Evolutionary conservation across 2,888 invertebrate genomes (phyloP), one percentile per base, ranked within the genome.

Genomic region (Pogonocherus hispidulus): DNA sequence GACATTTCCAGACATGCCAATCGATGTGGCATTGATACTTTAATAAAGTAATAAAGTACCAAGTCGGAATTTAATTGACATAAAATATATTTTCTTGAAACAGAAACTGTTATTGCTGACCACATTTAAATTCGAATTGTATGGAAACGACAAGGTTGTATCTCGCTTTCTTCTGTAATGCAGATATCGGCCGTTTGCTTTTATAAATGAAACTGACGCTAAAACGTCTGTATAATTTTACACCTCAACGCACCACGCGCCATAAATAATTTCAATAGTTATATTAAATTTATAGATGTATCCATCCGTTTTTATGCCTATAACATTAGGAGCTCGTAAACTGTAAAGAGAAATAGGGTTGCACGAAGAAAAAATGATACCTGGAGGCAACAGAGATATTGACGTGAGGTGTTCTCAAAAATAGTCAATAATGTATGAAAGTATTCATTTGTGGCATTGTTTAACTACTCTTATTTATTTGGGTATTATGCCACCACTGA

Each of bases 31-130:
- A 70, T 70, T 70, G 70, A 67, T 51, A 41, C 57, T 70, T 66
- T 70, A 66, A 70, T 70, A 70, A 67, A 70, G 70, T 54, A 67
- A 70, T 70, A 67, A 70, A 70, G 63, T 70, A 70, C 47, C 63
- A 22, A 27, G 67, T 70, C 67, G 63, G 65, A 70, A 70, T 70
- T 67, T 70, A 70, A 67, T 70, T 70, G 70, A 70, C 70, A 49
- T 67, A 70, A 65, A 63, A 67, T 70, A 70, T 67, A 70, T 70
- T 70, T 63, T 66, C 65, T 20, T 1, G 47, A 57, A 65, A 54
- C 57, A 44, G 44, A 63, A 37, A 54, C 54, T 22, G 52, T 27
- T 8, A 27, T 27, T 3, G n/a, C 35, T 37, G 49, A 35, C 19
- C 49, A 22, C 60, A 62, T 62, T 62, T 49, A 62, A 62, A 62